Percentiles rank a stretch among this genome's conserved stretches.
These are phyloP conservation scores for Phainopepla nitens DNA, from an alignment of 2,113 vertebrate genomes.

Conservation along the genomic window DNA sequence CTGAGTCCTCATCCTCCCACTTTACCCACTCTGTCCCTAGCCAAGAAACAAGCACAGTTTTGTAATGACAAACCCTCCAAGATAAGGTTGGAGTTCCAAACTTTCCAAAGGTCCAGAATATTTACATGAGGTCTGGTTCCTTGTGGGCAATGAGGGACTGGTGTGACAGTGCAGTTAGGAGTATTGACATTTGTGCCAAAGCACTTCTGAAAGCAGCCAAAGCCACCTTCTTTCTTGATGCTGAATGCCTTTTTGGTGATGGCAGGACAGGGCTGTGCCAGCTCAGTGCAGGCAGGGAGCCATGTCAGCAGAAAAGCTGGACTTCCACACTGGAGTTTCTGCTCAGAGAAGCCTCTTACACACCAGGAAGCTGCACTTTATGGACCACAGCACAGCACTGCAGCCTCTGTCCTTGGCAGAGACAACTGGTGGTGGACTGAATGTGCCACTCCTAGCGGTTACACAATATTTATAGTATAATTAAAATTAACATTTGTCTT, in stretches of 20 bases:
- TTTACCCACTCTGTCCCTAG: neutral
- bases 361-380: accelerated
- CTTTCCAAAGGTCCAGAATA: neutral
- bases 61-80: neutral
- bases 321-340: accelerated
- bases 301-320: neutral
- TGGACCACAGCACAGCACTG: neutral
- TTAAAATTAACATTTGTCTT: neutral
- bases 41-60: neutral
- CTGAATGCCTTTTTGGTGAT: neutral
- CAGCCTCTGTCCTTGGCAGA: neutral
- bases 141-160: accelerated
- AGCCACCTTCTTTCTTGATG: neutral
- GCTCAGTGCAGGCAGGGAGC: neutral
- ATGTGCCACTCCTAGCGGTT: accelerated
- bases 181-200: neutral
- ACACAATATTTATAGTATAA: neutral
- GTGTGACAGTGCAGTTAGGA: neutral
- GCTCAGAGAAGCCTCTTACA: accelerated
- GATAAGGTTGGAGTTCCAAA: neutral
- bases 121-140: neutral
- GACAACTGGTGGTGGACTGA: neutral
- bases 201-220: neutral
- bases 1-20: neutral
- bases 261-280: neutral